phyloP scores from a whole-genome alignment of 2,113 vertebrate species.

The Corapipo altera region DNA sequence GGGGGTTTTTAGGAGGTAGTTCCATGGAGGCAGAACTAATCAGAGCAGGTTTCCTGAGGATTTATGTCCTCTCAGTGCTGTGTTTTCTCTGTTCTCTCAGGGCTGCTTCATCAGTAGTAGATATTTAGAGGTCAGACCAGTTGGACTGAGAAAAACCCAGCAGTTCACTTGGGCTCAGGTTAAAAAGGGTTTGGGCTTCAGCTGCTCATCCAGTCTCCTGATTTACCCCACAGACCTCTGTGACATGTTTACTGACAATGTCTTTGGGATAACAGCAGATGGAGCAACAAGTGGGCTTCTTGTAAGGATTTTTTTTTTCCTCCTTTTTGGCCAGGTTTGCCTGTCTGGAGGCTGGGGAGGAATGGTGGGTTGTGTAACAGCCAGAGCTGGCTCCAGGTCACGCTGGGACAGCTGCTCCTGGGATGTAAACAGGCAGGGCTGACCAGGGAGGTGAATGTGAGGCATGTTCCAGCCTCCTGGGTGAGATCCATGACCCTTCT shows the following conservation, averaged over 20 bases:
- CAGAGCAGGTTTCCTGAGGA: background rate
- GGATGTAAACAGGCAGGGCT: background rate
- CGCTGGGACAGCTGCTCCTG: background rate
- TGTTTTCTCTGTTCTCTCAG: background rate
- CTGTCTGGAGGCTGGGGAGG: background rate
- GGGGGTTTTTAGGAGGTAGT: background rate
- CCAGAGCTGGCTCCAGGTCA: background rate
- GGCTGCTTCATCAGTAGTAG: background rate
- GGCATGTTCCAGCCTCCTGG: background rate
- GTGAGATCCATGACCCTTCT: background rate
- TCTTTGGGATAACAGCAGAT: background rate
- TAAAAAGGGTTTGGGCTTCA: background rate
- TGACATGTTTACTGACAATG: background rate
- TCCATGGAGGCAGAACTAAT: background rate
- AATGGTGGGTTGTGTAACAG: background rate
- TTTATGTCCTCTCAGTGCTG: background rate
- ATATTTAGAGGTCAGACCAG: background rate
- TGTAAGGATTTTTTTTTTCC: background rate
- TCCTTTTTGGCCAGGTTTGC: background rate
- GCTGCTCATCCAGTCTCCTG: background rate
- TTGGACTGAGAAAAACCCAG: background rate
- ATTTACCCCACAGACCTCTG: background rate
- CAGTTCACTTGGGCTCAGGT: background rate
- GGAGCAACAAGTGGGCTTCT: background rate
- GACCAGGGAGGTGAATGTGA: background rate